Evolutionary conservation across 2,888 invertebrate genomes (phyloP).

Genomic region (Odontothrips loti): DNA sequence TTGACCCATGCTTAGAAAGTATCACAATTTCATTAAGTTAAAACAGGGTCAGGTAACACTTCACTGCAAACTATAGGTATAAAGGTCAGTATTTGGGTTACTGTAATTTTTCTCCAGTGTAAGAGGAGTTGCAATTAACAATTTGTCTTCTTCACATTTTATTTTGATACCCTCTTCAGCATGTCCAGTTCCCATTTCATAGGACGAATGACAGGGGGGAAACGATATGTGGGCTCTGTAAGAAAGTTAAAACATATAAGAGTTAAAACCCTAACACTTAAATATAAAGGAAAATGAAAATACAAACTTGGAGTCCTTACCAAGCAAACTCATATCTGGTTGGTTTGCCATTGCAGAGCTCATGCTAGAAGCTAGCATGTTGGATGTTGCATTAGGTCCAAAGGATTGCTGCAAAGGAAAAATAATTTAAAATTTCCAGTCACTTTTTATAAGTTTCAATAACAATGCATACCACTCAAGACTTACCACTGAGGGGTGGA

Average conservation of each 20-base stretch:
- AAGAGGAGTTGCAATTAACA: no score
- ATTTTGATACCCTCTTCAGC: neutral
- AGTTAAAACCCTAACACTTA: neutral
- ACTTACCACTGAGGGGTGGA: neutral
- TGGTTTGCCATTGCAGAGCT: neutral
- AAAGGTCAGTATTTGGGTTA: no score
- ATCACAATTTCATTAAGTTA: no score
- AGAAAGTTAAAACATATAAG: neutral
- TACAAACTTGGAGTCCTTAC: neutral
- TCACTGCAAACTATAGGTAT: no score
- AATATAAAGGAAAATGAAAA: neutral
- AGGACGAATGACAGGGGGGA: neutral
- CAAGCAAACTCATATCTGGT: neutral
- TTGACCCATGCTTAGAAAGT: no score
- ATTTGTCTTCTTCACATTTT: neutral
- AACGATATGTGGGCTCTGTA: neutral
- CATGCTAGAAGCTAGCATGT: neutral
- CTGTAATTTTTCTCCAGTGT: no score
- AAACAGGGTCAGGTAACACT: no score
- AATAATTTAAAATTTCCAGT: neutral
- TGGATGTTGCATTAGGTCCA: conserved; percentile 4
- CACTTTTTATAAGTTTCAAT: neutral
- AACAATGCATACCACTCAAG: neutral
- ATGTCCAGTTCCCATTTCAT: neutral
- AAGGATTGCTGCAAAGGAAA: neutral